Conservation (phyloP, 2,797 vertebrate genomes). For the Meda fulgida region DNA sequence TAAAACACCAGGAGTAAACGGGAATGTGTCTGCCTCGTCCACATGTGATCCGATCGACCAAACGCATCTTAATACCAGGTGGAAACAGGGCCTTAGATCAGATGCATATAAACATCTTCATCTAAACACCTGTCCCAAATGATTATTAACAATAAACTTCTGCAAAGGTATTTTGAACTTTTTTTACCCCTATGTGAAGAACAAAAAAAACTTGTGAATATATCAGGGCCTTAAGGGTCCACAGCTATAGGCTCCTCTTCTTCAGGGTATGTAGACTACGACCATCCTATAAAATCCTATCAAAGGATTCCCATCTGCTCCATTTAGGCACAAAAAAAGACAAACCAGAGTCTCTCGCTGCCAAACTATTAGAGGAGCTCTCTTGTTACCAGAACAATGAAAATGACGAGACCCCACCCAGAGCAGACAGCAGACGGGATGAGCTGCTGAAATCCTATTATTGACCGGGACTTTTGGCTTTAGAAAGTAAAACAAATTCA, state of each 20-base stretch:
- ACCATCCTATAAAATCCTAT: conserved; percentile 75
- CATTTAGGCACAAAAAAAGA: conserved; percentile 68
- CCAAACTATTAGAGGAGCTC: conserved; percentile 53
- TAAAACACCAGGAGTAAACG: too few relatives aligned
- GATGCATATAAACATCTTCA: background rate
- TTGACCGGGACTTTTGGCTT: conserved; percentile 14
- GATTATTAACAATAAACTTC: background rate
- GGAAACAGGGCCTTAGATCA: background rate
- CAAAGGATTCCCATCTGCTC: conserved; percentile 69
- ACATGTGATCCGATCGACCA: too few relatives aligned
- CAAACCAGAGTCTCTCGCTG: conserved; percentile 58
- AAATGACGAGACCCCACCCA: conserved; percentile 52
- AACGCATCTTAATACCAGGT: too few relatives aligned
- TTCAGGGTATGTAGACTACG: conserved; percentile 72
- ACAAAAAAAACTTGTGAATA: background rate
- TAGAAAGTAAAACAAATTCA: conserved; percentile 27
- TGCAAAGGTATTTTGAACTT: background rate
- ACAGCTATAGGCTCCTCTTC: conserved; percentile 46
- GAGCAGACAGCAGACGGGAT: conserved; percentile 11
- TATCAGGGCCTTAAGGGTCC: background rate
- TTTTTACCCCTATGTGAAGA: background rate
- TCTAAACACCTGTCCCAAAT: background rate
- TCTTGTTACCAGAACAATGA: conserved; percentile 54
- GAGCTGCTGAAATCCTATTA: background rate
- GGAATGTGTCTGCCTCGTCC: too few relatives aligned